Base-by-base conservation (phyloP, 2,797 vertebrate species). In the Hoplostethus mediterraneus region DNA sequence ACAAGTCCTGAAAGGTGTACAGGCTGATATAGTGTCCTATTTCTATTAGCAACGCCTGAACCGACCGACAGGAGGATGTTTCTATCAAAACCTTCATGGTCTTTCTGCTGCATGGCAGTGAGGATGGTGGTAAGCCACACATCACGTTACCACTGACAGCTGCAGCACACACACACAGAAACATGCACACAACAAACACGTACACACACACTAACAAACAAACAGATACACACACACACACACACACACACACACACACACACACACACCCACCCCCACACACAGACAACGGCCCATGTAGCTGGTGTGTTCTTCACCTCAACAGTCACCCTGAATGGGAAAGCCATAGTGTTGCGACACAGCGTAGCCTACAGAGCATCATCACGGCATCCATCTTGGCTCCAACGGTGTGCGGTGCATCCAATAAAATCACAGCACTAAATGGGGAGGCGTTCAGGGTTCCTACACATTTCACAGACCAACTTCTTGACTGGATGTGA, bases 381-480 rank as follows among this genome's bases (percentile, higher is more conserved):
- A 62, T 3, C 25, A 38, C 4, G 74, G 81, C 59, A 28, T 79
- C 89, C 91, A 92, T 92, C 87, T 92, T 91, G 87, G 86, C 45
- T 59, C 70, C 69, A 68, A 52, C 49, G 30, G 55, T 36, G 51
- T 17, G 1, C 30, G 58, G 30, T 42, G 12, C 30, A 42, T 57
- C 47, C 4, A 53, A 36, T 49, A 40, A 28, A 55, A 38, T 16
- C 10, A 10, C 12, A 72, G 30, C 2, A 0, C 60, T 48, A 55
- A 49, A 16, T 30, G 51, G 28, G 28, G 13, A 21, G 16, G 14
- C 2, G 7, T 49, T n/a, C n/a, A n/a, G 8, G 6, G 2, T 49
- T 7, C 5, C 47, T n/a, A 17, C n/a, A 17, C 17, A 7, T 49
- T 47, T 49, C n/a, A n/a, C 47, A n/a, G 17, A 3, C 17, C 47